Conservation (phyloP, 2,113 vertebrate genomes). For the Chauna torquata region DNA sequence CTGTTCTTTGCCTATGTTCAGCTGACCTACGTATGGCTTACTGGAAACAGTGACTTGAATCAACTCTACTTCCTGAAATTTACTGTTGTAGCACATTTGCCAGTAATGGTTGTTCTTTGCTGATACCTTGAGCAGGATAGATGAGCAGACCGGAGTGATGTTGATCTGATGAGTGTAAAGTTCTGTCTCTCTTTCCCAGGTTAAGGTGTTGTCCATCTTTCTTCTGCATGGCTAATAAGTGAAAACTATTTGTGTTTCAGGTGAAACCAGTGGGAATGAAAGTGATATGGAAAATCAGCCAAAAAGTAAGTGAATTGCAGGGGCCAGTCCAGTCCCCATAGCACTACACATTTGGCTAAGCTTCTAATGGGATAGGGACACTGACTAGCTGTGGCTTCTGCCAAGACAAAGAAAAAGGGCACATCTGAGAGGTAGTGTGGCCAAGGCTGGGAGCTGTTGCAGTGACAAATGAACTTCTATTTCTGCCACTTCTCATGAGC, state of each 20-base stretch:
- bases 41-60: background rate
- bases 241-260: conserved; percentile 76
- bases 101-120: background rate
- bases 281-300: conserved; percentile 90
- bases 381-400: background rate
- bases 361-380: background rate
- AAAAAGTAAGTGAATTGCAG: conserved; percentile 86
- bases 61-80: background rate
- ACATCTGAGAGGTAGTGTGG: background rate
- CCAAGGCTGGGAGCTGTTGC: background rate
- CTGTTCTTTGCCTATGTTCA: background rate
- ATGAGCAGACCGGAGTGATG: background rate
- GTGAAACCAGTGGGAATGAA: conserved; percentile 93
- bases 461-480: background rate
- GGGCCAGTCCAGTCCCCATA: conserved; percentile 44
- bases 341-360: background rate
- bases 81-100: background rate
- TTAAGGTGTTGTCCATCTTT: conserved; percentile 30
- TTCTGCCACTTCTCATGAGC: background rate
- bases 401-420: background rate
- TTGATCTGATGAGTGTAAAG: background rate
- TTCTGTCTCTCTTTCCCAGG: conserved; percentile 3
- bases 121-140: background rate
- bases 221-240: conserved; percentile 1
- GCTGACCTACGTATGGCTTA: background rate